phyloP scores from a whole-genome alignment of 2,797 vertebrate genomes.

The Sebastes nivosus region DNA sequence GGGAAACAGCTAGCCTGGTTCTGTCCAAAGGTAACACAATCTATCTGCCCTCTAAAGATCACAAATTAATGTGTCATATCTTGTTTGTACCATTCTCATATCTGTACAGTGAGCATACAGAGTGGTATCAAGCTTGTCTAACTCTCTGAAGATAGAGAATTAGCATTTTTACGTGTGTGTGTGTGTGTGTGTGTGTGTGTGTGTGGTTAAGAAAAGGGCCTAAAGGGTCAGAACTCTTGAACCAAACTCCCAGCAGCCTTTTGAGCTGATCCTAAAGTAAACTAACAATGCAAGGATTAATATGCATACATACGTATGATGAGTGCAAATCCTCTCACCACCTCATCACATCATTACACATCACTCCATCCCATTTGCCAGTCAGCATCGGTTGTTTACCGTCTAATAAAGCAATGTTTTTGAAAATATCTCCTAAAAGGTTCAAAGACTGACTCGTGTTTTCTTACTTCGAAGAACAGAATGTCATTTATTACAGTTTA shows the following conservation, averaged over 20 bases:
- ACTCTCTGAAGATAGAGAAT: no score
- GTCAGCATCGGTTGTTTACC: background rate
- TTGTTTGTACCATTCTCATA: background rate
- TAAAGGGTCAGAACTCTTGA: background rate
- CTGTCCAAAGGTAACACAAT: background rate
- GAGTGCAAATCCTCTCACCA: background rate
- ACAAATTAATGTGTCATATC: background rate
- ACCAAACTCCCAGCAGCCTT: background rate
- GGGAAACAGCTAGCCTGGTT: background rate
- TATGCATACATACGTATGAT: background rate
- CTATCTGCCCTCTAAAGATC: background rate
- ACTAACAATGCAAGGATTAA: background rate
- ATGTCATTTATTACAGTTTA: background rate
- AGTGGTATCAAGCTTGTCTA: background rate
- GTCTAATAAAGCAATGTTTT: background rate
- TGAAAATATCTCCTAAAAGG: background rate
- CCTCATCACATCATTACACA: background rate
- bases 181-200: no score
- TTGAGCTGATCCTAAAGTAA: fast-evolving
- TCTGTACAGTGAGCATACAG: background rate
- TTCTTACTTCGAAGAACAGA: conserved; percentile 10
- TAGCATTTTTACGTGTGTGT: no score
- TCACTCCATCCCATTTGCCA: background rate
- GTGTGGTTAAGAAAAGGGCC: background rate
- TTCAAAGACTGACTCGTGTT: background rate